These are phyloP conservation scores for Caracal caracal DNA, from an alignment of 2,113 vertebrate genomes.

Conservation along the genomic window DNA sequence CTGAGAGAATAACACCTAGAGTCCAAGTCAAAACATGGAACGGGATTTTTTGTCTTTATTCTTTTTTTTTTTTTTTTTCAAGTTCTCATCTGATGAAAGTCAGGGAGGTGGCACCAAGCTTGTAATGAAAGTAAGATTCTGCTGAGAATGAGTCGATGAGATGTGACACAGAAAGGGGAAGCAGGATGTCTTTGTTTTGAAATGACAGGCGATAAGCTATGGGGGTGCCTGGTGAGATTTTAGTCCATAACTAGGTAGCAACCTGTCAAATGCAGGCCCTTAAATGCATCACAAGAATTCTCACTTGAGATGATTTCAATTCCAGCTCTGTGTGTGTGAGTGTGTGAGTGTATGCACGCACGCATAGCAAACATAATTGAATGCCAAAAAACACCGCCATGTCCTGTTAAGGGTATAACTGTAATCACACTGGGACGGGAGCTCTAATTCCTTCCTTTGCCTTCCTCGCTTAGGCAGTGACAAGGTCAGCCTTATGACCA, in stretches of 20 bases:
- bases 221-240: constrained; percentile 79
- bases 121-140: constrained; percentile 78
- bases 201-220: constrained; percentile 80
- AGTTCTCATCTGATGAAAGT: constrained; percentile 73
- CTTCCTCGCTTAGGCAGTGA: not conserved
- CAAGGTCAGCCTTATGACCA: not conserved
- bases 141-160: constrained; percentile 76
- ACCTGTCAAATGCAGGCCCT: constrained; percentile 80
- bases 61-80: constrained; percentile 27
- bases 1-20: constrained; percentile 66
- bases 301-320: constrained; percentile 80
- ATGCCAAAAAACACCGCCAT: constrained; percentile 25
- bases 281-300: constrained; percentile 81
- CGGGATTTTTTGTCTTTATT: not conserved
- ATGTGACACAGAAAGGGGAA: constrained; percentile 73
- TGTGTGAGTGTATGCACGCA: constrained; percentile 6
- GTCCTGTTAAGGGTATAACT: constrained; percentile 29
- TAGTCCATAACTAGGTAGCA: constrained; percentile 80
- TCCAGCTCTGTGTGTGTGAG: constrained; percentile 66
- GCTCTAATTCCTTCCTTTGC: not conserved
- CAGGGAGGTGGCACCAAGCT: constrained; percentile 56
- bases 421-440: not conserved
- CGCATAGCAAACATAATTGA: constrained; percentile 47
- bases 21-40: constrained; percentile 78
- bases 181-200: constrained; percentile 81